Base-by-base conservation (phyloP, 2,113 vertebrate species). In the Onychorhynchus coronatus region DNA sequence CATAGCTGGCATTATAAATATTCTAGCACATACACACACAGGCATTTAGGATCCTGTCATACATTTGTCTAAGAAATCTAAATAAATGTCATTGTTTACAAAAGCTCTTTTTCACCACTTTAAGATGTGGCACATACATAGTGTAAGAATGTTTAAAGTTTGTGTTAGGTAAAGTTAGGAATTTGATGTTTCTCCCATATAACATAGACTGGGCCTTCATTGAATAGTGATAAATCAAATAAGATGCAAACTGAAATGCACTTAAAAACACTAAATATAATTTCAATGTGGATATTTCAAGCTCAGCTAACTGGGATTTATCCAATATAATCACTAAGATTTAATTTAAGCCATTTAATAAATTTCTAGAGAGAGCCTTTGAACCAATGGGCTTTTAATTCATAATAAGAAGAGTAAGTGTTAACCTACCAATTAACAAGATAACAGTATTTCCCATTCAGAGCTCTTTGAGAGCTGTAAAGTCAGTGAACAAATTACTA, bases 311-410 rank as follows among this genome's bases (percentile, higher is more conserved):
- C 71, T 92, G 61, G 49, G 74, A 91, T 88, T 67, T 91, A 52
- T 77, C 44, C 52, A 74, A 49, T 76, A 86, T 31, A 88, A 95
- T 76, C 74, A 92, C 44, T 53, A 55, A 92, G 41, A 84, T 89
- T 97, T 96, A 59, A 97, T 83, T 91, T 88, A 95, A 96, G 39
- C 28, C 41, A 82, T 58, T 89, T 91, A 93, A 91, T 94, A 81
- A 84, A 84, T 96, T 76, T 88, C 89, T 53, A 80, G 31, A 61
- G 66, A 84, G 28, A 93, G 8, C 22, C 66, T 85, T 96, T 90
- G 85, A 62, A 80, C 66, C 50, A 83, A 61, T 91, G 70, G 28
- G 22, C 5, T 84, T 92, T 86, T 88, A 85, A 83, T 62, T 94
- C 63, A 71, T 79, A 93, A 72, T 33, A 94, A 77, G 42, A 92